Base-by-base conservation (phyloP, 2,797 vertebrate species). In the Acrossocheilus wenchowensis region DNA sequence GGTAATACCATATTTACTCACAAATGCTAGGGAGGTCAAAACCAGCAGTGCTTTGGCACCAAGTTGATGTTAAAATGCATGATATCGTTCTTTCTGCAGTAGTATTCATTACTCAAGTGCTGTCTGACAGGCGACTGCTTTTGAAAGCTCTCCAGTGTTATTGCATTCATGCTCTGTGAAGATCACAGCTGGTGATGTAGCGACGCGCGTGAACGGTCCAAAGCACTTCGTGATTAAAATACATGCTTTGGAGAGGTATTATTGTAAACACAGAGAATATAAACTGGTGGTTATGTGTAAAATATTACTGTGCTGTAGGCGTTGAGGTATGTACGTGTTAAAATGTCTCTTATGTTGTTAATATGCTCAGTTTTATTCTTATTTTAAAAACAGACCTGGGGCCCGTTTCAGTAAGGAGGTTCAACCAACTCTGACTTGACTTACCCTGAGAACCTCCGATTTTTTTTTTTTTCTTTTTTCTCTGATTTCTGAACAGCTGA, bases 1-100 rank as follows among this genome's bases (percentile, higher is more conserved):
- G 97, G 96, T 96, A 95, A 93, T 50, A 19, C 19, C 57, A 66
- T 19, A 39, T 62, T 45, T 1, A 26, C 43, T 45, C 9, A 11
- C 64, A 69, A 81, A 62, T 64, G 78, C 8, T 74, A 30, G 72
- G 45, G 45, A 50, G 15, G n/a, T 30, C 72, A n/a, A 34, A 66
- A 52, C 12, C n/a, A 73, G 71, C 71, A 4, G 74, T 64, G 41
- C 14, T 41, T 52, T 64, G 80, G 50, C 14, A 79, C 30, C 71
- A 26, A 26, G 36, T 26, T 78, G 50, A 54, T 34, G 6, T 21
- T 78, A n/a, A 78, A 78, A 60, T 41, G 7, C 34, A 78, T 41
- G 21, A n/a, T 57, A n/a, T 57, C 12, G 1, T 21, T 57, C 34
- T 57, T 57, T 78, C 34, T 78, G 75, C 75, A 57, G 52, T 23